These are phyloP conservation scores for Heterodera carotae DNA, from an alignment of 1,140 invertebrate genomes.

Conservation along the genomic window DNA sequence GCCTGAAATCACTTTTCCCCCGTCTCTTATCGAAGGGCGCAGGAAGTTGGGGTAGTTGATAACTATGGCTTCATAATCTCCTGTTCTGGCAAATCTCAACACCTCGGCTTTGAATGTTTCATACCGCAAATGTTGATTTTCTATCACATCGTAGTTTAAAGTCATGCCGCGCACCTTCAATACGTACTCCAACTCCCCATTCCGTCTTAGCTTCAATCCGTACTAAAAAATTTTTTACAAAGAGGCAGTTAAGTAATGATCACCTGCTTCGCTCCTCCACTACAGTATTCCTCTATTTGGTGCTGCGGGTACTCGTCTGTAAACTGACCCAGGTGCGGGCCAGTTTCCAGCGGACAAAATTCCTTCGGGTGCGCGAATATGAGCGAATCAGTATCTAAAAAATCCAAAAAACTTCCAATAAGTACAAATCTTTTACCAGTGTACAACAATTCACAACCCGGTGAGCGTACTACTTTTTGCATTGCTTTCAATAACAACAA, in stretches of 20 bases:
- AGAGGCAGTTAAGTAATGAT: no score
- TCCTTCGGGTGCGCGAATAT: no score
- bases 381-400: no score
- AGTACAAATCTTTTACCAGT: neutral
- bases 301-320: no score
- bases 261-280: no score
- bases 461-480: neutral
- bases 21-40: neutral
- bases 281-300: no score
- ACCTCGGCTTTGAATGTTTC: conserved; percentile 1
- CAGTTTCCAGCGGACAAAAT: no score
- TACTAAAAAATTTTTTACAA: neutral
- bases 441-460: neutral
- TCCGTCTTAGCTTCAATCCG: neutral
- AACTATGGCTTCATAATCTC: neutral
- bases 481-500: neutral
- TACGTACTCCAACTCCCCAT: neutral
- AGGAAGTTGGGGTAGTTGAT: neutral
- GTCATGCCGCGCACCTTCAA: conserved; percentile 1
- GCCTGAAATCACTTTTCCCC: no score
- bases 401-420: neutral
- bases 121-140: neutral
- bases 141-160: neutral
- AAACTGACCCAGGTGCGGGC: no score
- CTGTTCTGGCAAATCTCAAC: neutral